Evolutionary conservation across 1,140 invertebrate genomes (phyloP).

Genomic region (Drosophila subpulchrella): DNA sequence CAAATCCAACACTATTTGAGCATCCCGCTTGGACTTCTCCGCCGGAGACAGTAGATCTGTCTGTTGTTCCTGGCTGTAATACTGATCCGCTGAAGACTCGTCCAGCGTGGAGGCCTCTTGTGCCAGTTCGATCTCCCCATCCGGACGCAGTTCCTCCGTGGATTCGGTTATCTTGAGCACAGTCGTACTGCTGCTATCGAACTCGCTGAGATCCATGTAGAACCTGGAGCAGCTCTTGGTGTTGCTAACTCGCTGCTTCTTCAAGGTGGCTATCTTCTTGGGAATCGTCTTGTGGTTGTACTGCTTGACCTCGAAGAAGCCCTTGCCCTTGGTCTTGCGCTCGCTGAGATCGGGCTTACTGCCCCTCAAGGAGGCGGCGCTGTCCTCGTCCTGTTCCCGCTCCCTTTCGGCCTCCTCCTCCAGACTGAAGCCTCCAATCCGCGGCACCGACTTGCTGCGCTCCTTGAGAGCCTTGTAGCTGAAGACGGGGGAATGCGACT

Average conservation of each 20-base stretch:
- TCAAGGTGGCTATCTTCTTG: slow-evolving; percentile 88
- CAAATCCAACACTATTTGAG: slow-evolving; percentile 91
- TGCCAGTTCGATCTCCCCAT: slow-evolving; percentile 58
- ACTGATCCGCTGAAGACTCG: slow-evolving; percentile 37
- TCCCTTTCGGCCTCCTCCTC: slow-evolving; percentile 56
- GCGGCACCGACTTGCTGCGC: slow-evolving; percentile 81
- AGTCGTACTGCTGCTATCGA: slow-evolving; percentile 81
- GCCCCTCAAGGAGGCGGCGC: slow-evolving; percentile 61
- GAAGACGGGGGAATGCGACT: slow-evolving; percentile 72
- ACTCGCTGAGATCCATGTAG: slow-evolving; percentile 87
- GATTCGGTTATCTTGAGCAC: slow-evolving; percentile 88
- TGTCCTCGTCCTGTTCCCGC: slow-evolving; percentile 60
- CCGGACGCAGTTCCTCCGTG: slow-evolving; percentile 85
- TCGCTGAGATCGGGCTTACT: slow-evolving; percentile 72
- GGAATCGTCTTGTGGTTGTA: slow-evolving; percentile 88
- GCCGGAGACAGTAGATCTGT: slow-evolving; percentile 59
- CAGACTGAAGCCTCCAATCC: slow-evolving; percentile 64
- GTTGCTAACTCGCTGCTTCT: slow-evolving; percentile 87
- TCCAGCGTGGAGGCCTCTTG: slow-evolving; percentile 48
- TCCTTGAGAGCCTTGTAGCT: slow-evolving; percentile 78
- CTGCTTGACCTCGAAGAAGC: slow-evolving; percentile 86
- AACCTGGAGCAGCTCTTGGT: slow-evolving; percentile 86
- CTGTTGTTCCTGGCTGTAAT: slow-evolving; percentile 27
- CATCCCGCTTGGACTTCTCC: slow-evolving; percentile 72
- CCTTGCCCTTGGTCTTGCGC: slow-evolving; percentile 69